Base-by-base conservation (phyloP, 1,140 invertebrate genomes). In the Metopolophium dirhodum region DNA sequence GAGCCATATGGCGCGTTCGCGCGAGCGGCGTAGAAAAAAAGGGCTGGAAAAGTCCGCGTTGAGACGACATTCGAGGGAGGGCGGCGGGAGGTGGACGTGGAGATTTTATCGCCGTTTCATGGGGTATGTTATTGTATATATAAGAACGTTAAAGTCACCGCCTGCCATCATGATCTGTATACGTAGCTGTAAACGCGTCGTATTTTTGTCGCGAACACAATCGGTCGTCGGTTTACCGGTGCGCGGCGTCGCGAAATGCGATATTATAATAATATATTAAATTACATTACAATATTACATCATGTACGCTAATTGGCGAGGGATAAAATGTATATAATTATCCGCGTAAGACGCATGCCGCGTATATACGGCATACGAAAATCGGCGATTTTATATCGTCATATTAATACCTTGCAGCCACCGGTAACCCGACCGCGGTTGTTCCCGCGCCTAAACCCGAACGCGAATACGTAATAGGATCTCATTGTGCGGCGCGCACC, bases 391-490 rank as follows among this genome's bases (percentile, higher is more conserved):
- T n/a, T n/a, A 77, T 77, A 77, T n/a, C 61, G 2, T 77, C 61
- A 77, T n/a, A 77, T 77, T 77, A n/a, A 77, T 77, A 77, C 18
- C 26, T 35, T 8, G 83, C 41, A 41, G 41, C 41, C 41, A 41
- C 23, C 37, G 37, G n/a, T 83, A 23, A 77, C 82, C 35, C 35
- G 35, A 37, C 41, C 37, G 23, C 83, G 41, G 23, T 41, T 41
- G 11, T 89, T 37, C n/a, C 35, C 87, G 85, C 68, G 47, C 91
- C 77, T 92, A 92, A 85, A 85, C 77, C 47, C 77, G 41, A 83
- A 90, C 47, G 45, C 47, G 91, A 93, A 93, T 93, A 93, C 91
- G 91, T 92, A 92, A 92, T 92, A n/a, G 49, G 91, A 92, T 92
- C 91, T 51, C 82, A 92, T 92, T 92, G 91, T 85, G n/a, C 37